These are phyloP conservation scores for Rhyzopertha dominica DNA, from an alignment of 1,140 invertebrate species.

Conservation along the genomic window DNA sequence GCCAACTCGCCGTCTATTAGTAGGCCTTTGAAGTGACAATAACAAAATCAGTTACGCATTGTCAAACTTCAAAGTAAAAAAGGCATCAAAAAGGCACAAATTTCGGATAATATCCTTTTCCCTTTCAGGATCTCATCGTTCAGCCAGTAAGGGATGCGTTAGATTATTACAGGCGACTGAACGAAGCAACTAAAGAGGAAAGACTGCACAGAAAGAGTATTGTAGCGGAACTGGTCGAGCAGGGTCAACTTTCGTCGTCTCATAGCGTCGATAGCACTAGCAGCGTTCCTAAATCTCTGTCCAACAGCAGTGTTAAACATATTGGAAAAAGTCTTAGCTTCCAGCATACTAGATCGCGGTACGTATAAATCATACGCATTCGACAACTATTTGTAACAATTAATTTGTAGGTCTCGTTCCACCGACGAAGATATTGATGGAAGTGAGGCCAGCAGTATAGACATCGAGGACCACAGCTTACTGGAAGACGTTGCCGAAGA, in stretches of 20 bases:
- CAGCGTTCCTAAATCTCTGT: constrained; percentile 50
- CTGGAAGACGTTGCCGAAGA: constrained; percentile 56
- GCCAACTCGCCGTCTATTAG: too few species aligned
- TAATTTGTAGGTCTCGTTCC: constrained; percentile 37
- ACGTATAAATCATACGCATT: constrained; percentile 3
- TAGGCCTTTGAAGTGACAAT: too few species aligned
- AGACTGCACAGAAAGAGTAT: constrained; percentile 57
- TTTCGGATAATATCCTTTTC: constrained; percentile 7
- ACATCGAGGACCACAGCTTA: constrained; percentile 50
- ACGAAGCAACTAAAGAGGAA: constrained; percentile 61
- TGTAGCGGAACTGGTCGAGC: constrained; percentile 43
- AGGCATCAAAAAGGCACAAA: constrained; percentile 1
- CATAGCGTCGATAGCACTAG: constrained; percentile 36
- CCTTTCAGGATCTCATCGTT: constrained; percentile 48
- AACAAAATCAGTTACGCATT: too few species aligned
- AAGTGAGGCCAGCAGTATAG: constrained; percentile 23
- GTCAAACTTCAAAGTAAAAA: constrained; percentile 2
- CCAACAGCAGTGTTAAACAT: constrained; percentile 52
- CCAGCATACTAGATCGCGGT: constrained; percentile 42
- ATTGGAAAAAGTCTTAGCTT: constrained; percentile 46
- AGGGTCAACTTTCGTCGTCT: constrained; percentile 38
- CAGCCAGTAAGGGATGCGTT: constrained; percentile 55
- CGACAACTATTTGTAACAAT: too few species aligned
- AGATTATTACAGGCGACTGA: constrained; percentile 56
- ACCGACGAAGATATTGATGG: constrained; percentile 41